These are phyloP conservation scores for Hypothenemus hampei DNA, from an alignment of 1,140 invertebrate genomes.

Conservation along the genomic window DNA sequence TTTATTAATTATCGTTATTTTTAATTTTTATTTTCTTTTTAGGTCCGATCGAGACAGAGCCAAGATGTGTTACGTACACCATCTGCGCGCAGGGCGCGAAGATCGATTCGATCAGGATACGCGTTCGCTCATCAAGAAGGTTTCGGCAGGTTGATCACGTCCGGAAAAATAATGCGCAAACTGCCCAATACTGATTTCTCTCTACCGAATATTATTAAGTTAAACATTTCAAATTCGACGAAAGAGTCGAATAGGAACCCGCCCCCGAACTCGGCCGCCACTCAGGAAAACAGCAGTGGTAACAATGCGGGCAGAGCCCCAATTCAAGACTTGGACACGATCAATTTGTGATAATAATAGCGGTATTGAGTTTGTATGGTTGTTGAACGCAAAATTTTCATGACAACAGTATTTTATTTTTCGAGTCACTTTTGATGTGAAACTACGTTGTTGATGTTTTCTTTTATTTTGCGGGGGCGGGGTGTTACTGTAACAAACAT, in stretches of 20 bases:
- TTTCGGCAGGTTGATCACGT: constrained; percentile 96
- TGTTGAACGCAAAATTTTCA: no score
- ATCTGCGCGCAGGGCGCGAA: constrained; percentile 76
- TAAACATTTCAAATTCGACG: constrained; percentile 38
- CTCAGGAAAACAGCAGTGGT: constrained; percentile 49
- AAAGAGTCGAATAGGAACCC: constrained; percentile 22
- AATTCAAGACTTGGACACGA: constrained; percentile 61
- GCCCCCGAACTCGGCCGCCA: constrained; percentile 33
- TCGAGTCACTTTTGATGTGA: no score
- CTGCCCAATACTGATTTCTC: constrained; percentile 61
- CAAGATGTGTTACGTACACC: constrained; percentile 77
- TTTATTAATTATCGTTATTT: not conserved
- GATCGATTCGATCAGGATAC: constrained; percentile 93
- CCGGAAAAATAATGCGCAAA: constrained; percentile 94
- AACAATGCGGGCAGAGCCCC: constrained; percentile 48
- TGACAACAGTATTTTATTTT: no score
- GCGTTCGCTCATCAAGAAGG: constrained; percentile 97
- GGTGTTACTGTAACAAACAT: no score
- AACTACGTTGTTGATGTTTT: no score
- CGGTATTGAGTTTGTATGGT: no score
- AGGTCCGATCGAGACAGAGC: constrained; percentile 58
- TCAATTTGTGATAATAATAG: constrained; percentile 51
- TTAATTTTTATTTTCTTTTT: constrained; percentile 1
- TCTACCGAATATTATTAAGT: constrained; percentile 48
- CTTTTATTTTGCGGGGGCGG: no score